Conservation (phyloP, 2,113 vertebrate species). For the Gasterosteus aculeatus region DNA sequence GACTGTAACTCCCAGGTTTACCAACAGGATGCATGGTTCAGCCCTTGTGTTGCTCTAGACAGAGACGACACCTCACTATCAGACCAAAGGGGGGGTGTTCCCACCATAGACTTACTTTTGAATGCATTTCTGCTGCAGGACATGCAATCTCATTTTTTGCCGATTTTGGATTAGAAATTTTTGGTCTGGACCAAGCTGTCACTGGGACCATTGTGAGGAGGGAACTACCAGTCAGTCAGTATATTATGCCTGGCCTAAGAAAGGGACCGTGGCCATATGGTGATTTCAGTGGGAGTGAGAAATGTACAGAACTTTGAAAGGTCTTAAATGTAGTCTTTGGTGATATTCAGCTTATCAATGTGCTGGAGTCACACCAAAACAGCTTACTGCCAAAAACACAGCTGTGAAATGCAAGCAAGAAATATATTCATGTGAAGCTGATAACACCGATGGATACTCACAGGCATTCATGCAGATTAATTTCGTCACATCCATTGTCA, state of each 20-base stretch:
- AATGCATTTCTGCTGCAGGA: too few species aligned
- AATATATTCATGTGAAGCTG: constrained; percentile 39
- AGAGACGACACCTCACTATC: too few species aligned
- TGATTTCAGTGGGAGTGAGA: constrained; percentile 5
- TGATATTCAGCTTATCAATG: constrained; percentile 26
- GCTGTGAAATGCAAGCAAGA: constrained; percentile 31
- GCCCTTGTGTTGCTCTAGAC: too few species aligned
- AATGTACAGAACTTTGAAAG: constrained; percentile 8
- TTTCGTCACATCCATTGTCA: constrained; percentile 66
- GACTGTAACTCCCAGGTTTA: too few species aligned
- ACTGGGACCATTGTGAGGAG: neutral
- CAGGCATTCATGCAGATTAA: constrained; percentile 64
- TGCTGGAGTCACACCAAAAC: constrained; percentile 31
- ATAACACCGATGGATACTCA: constrained; percentile 46
- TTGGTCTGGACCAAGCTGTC: neutral
- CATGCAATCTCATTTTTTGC: neutral
- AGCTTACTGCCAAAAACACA: constrained; percentile 27
- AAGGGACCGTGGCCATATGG: neutral
- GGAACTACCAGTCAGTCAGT: neutral
- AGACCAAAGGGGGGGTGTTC: too few species aligned
- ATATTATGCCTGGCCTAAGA: neutral
- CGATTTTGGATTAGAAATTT: neutral
- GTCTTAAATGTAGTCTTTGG: constrained; percentile 9
- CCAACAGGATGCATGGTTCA: too few species aligned
- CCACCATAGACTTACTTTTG: too few species aligned